Percentiles rank a stretch among this genome's conserved stretches.
phyloP scores from a whole-genome alignment of 2,888 invertebrate genomes.

The Gortyna flavago region DNA sequence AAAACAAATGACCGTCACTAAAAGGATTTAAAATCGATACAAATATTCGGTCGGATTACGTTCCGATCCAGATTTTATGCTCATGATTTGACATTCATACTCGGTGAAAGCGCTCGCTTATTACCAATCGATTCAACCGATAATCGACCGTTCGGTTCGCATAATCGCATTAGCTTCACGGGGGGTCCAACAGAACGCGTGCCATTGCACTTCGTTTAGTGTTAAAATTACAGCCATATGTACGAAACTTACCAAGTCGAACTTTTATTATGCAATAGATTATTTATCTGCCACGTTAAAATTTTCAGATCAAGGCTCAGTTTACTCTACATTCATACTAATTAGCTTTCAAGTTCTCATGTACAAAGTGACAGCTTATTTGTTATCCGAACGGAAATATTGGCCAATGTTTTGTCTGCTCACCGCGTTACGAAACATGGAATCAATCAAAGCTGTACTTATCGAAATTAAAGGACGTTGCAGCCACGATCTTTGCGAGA shows the following conservation, averaged over 20 bases:
- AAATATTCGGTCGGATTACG: slow-evolving; percentile 76
- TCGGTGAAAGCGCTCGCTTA: slow-evolving; percentile 86
- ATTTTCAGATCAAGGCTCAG: slow-evolving; percentile 62
- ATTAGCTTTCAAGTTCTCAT: slow-evolving; percentile 62
- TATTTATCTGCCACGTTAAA: slow-evolving; percentile 57
- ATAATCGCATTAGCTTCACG: slow-evolving; percentile 85
- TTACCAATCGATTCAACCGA: slow-evolving; percentile 78
- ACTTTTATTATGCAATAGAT: slow-evolving; percentile 55
- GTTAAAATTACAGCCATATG: slow-evolving; percentile 56
- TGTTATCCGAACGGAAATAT: slow-evolving; percentile 62
- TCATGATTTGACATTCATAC: slow-evolving; percentile 84
- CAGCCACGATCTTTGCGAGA: slow-evolving; percentile 69
- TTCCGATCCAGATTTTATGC: slow-evolving; percentile 80
- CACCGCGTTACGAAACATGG: slow-evolving; percentile 65
- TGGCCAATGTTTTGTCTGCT: slow-evolving; percentile 62
- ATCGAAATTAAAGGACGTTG: slow-evolving; percentile 73
- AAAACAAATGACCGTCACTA: slow-evolving; percentile 79
- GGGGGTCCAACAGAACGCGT: slow-evolving; percentile 78
- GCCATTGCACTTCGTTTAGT: slow-evolving; percentile 65
- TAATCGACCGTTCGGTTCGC: slow-evolving; percentile 81
- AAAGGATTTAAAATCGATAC: slow-evolving; percentile 80
- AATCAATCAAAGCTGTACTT: slow-evolving; percentile 74
- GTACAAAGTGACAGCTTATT: slow-evolving; percentile 67
- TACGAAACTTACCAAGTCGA: slow-evolving; percentile 23
- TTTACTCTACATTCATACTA: slow-evolving; percentile 58